Base-by-base conservation (phyloP, 2,888 invertebrate species). In the Salpingus planirostris region DNA sequence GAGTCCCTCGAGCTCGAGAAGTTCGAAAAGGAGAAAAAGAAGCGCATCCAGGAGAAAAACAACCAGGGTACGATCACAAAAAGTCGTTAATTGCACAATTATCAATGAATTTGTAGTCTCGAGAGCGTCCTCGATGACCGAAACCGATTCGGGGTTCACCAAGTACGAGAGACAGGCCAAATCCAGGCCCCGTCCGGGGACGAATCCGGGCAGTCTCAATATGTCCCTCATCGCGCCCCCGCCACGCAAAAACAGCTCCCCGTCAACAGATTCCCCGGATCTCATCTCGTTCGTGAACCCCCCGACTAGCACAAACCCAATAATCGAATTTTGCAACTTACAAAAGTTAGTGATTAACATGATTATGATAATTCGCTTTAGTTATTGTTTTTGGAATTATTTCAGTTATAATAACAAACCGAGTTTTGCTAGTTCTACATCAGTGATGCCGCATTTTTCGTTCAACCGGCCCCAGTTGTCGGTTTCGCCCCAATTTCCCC, bases 1-100 rank as follows among this genome's bases (percentile, higher is more conserved):
- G 89, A 90, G 68, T 86, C 84, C 54, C 70, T 87, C 46, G 88
- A 87, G 22, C 67, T 88, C 45, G 88, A 89, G 56, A 80, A 86
- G 58, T 88, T 83, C 62, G 73, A 82, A 42, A 77, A 79, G 62
- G 83, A 78, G 62, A 73, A 82, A 42, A 77, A 79, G 62, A 83
- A 78, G 62, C 68, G 73, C 33, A 32, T 62, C 29, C 57, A 61
- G 40, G 58, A 62, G 45, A n/a, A n/a, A n/a, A n/a, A n/a, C n/a
- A 29, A 8, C 10, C 10, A 8, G 24, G 11, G 10, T 10, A 8
- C 10, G 8, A 8, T 7, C 10, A 7, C n/a, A n/a, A n/a, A n/a
- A n/a, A n/a, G n/a, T n/a, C n/a, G n/a, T n/a, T n/a, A 7, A 7
- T 3, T 24, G 4, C 11, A 11, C 13, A 5, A 2, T 12, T 21